Evolutionary conservation across 2,888 invertebrate species (phyloP).

Genomic region (Heliconius aoede): DNA sequence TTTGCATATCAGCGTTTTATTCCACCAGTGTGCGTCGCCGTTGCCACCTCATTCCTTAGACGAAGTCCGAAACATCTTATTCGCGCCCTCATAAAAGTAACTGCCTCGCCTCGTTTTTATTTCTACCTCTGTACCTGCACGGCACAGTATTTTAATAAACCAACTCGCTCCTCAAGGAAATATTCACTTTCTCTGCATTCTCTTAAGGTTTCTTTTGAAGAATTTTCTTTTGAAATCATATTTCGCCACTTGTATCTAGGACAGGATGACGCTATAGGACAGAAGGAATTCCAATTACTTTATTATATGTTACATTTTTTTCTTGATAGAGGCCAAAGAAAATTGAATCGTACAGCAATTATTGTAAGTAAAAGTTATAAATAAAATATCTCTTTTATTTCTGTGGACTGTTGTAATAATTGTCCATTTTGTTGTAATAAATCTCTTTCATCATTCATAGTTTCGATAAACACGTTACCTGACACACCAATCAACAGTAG

Average conservation of each 20-base stretch:
- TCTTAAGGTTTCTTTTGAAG: constrained; percentile 54
- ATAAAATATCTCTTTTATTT: background rate
- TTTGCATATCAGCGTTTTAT: constrained; percentile 46
- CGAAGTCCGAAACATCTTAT: constrained; percentile 83
- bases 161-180: constrained; percentile 54
- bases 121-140: constrained; percentile 82
- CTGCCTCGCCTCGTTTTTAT: constrained; percentile 83
- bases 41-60: constrained; percentile 75
- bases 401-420: background rate
- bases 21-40: constrained; percentile 54
- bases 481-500: background rate
- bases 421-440: background rate
- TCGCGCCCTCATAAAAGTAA: constrained; percentile 84
- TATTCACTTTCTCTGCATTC: constrained; percentile 51
- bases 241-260: constrained; percentile 80
- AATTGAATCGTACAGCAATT: constrained; percentile 52
- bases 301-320: constrained; percentile 64
- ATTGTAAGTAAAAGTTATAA: constrained; percentile 10
- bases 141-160: constrained; percentile 84
- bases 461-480: background rate
- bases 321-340: constrained; percentile 41
- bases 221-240: constrained; percentile 63
- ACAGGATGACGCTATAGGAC: constrained; percentile 78
- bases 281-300: constrained; percentile 82
- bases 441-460: background rate